Conservation (phyloP, 2,113 vertebrate species). For the Mirounga angustirostris region DNA sequence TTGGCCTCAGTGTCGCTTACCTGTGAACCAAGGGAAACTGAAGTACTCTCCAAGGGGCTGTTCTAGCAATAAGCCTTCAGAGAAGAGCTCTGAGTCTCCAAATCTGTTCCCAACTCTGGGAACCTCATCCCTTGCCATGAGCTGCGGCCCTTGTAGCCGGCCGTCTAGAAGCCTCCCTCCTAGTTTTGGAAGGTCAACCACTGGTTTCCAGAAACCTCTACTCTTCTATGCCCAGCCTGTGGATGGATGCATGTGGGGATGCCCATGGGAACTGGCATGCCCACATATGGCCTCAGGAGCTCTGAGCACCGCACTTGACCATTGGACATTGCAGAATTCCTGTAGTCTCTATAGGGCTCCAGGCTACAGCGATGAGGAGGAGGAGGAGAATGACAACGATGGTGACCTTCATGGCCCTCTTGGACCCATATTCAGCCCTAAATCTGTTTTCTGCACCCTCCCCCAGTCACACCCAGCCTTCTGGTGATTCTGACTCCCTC, state of each 20-base stretch:
- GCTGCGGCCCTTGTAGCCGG: neutral
- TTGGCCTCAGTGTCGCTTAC: neutral
- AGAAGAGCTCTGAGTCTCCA: constrained; percentile 20
- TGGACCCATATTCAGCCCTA: neutral
- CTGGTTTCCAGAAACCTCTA: neutral
- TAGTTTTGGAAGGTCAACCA: neutral
- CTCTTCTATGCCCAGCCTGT: neutral
- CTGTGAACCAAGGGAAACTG: neutral
- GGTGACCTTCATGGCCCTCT: neutral
- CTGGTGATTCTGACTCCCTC: neutral
- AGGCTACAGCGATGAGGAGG: neutral
- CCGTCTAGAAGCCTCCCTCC: neutral
- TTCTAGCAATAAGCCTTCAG: neutral
- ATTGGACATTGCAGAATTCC: neutral
- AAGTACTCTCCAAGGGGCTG: neutral
- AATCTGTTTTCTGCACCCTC: neutral
- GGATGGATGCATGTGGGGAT: neutral
- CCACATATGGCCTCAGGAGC: neutral
- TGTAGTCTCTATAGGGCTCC: neutral
- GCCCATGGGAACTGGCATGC: too few relatives aligned
- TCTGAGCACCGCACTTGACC: neutral
- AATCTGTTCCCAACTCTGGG: neutral
- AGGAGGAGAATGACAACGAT: neutral
- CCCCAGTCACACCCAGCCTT: neutral
- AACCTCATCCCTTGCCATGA: neutral